Conservation (phyloP, 2,113 vertebrate genomes). For the Gymnobelideus leadbeateri region DNA sequence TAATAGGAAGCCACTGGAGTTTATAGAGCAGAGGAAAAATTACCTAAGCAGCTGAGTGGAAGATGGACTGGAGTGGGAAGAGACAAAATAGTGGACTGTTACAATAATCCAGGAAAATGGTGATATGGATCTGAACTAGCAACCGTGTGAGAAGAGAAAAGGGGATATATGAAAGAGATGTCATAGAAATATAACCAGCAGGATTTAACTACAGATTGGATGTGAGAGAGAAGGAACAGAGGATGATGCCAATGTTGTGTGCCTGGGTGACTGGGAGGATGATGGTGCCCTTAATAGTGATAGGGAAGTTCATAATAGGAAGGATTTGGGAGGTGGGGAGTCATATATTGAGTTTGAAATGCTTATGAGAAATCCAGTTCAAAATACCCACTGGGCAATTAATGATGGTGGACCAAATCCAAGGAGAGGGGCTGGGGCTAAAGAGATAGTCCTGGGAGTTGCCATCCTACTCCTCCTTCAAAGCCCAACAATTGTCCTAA, state of each 20-base stretch:
- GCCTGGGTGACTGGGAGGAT: neutral
- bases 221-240: neutral
- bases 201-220: neutral
- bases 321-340: neutral
- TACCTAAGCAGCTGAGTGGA: neutral
- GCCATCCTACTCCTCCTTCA: neutral
- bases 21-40: neutral
- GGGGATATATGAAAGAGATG: neutral
- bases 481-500: neutral
- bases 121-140: neutral
- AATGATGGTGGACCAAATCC: neutral
- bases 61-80: neutral
- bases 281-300: neutral
- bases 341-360: neutral
- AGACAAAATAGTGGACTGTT: neutral
- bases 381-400: neutral
- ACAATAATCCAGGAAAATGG: neutral
- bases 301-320: neutral
- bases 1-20: neutral
- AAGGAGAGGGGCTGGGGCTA: neutral
- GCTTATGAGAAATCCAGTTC: neutral
- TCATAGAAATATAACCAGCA: neutral
- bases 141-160: neutral
- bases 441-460: neutral
- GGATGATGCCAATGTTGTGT: neutral